phyloP scores from a whole-genome alignment of 2,797 vertebrate species.

The Myotis vivesi region DNA sequence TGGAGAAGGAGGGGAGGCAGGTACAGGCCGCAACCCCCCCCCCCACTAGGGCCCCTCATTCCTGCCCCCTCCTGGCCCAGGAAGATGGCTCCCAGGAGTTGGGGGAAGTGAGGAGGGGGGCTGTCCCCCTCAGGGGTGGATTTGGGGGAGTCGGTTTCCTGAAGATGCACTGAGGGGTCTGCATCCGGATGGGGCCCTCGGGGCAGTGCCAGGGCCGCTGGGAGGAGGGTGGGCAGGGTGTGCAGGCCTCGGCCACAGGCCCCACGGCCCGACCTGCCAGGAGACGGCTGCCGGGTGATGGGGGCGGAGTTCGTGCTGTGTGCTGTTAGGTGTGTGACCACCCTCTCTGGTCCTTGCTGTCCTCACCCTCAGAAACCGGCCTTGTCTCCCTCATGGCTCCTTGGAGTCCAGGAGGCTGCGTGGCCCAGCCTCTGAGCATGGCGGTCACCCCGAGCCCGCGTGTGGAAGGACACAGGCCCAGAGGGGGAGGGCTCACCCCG shows the following conservation, averaged over 20 bases:
- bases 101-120: too few relatives aligned
- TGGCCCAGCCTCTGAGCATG: rapidly evolving
- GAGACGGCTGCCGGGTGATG: too few relatives aligned
- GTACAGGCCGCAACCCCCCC: background rate
- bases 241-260: too few relatives aligned
- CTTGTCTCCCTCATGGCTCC: too few relatives aligned
- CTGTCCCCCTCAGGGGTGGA: too few relatives aligned
- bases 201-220: too few relatives aligned
- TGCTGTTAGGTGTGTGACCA: background rate
- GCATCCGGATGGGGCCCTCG: rapidly evolving
- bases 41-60: background rate
- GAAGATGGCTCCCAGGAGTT: rapidly evolving
- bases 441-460: too few relatives aligned
- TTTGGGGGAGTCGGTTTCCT: rapidly evolving
- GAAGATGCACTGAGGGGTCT: background rate
- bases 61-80: rapidly evolving
- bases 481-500: rapidly evolving
- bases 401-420: background rate
- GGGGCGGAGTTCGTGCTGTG: background rate
- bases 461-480: background rate
- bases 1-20: background rate
- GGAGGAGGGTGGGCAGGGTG: rapidly evolving
- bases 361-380: background rate
- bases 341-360: background rate
- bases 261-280: too few relatives aligned